Base-by-base conservation (phyloP, 2,888 invertebrate species). In the Sinodicranocentrus sp. region DNA sequence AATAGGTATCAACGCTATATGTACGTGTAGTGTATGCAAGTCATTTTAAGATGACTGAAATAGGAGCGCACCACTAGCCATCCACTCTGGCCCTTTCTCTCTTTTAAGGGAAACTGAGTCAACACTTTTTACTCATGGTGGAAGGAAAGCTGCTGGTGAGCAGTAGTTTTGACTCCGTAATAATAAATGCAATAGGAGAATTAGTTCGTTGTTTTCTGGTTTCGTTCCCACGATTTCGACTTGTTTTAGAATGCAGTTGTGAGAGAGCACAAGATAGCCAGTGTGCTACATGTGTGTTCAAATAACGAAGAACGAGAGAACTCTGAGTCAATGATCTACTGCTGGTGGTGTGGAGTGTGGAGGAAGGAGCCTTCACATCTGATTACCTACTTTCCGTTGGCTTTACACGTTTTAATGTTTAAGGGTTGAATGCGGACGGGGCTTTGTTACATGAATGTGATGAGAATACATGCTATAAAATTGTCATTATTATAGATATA, bases 341-440 rank as follows among this genome's bases (percentile, higher is more conserved):
- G 5, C 19, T n/a, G n/a, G n/a, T n/a, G n/a, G n/a, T n/a, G n/a
- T n/a, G n/a, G 6, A 19, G 13, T 43, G 21, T n/a, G 57, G 33
- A 75, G 82, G 82, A 82, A 75, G 73, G 59, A 82, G 73, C 73
- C 82, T 82, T 82, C 82, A 82, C 73, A 82, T 82, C 82, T 82
- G 82, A 82, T 82, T 75, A 75, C 65, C 75, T 52, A 75, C 82
- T 68, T 63, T 44, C 59, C 25, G 28, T 48, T 44, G 17, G 48
- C 48, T 3, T 25, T 57, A 21, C 63, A 65, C 43, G 17, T 19
- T 52, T 43, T 54, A 10, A 54, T 54, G 15, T 52, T n/a, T n/a
- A 15, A 5, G 5, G 28, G 28, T 65, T 54, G 52, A 67, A 43
- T 23, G 13, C 26, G 67, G 17, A 8, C 63, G 43, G 25, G 28